Evolutionary conservation across 2,113 vertebrate species (phyloP).

Genomic region (Marmota monax): DNA sequence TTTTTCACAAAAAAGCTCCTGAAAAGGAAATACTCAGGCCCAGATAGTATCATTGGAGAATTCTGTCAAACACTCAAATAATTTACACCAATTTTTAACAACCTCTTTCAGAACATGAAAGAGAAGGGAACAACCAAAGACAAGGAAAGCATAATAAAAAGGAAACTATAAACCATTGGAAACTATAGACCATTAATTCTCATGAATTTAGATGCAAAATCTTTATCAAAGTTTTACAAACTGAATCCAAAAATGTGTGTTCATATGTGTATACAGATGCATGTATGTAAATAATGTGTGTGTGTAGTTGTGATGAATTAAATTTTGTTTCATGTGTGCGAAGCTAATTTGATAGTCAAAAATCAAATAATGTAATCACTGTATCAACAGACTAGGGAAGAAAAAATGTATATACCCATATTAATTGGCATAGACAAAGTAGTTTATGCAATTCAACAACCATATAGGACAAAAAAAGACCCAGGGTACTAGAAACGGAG

Average conservation of each 20-base stretch:
- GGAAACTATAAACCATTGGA: neutral
- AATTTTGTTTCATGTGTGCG: constrained; percentile 1
- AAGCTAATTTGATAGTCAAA: constrained; percentile 2
- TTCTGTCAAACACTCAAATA: neutral
- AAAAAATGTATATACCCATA: neutral
- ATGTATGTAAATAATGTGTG: neutral
- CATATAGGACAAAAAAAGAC: neutral
- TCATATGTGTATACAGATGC: neutral
- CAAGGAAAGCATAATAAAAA: constrained; percentile 47
- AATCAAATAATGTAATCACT: neutral
- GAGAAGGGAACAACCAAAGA: neutral
- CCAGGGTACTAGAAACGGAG: neutral
- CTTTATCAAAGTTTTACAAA: constrained; percentile 32
- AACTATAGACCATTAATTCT: neutral
- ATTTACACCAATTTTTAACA: neutral
- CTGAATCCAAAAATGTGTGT: neutral
- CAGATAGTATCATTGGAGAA: neutral
- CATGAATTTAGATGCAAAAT: constrained; percentile 2
- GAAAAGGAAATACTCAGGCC: neutral
- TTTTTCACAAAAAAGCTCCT: neutral
- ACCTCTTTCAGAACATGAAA: neutral
- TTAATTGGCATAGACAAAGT: neutral
- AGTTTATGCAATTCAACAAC: neutral
- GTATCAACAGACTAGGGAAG: neutral
- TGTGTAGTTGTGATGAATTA: neutral